phyloP scores from a whole-genome alignment of 2,797 vertebrate species.

The Nyctalus aviator region DNA sequence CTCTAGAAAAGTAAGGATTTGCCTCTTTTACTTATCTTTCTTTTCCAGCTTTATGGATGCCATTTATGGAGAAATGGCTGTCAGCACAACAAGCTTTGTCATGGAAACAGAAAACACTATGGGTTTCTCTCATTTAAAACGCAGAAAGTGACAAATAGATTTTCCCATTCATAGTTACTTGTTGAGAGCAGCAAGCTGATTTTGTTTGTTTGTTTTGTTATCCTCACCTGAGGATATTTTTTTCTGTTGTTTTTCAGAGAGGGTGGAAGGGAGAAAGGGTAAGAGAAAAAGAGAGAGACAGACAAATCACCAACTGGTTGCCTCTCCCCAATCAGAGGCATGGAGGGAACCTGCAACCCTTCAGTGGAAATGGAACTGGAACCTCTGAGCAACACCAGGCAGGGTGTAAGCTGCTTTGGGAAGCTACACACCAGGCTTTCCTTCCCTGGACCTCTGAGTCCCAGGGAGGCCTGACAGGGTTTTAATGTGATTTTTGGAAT shows the following conservation, averaged over 20 bases:
- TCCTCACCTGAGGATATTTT: no score
- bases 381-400: no score
- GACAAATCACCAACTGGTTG: no score
- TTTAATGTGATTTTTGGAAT: conserved; percentile 70
- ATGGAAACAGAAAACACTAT: conserved; percentile 25
- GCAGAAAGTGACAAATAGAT: neutral
- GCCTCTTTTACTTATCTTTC: neutral
- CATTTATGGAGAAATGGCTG: neutral
- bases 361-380: no score
- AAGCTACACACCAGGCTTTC: neutral
- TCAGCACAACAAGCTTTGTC: neutral
- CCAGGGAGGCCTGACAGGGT: neutral
- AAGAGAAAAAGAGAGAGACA: no score
- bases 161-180: neutral
- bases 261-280: no score
- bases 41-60: neutral
- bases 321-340: no score
- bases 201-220: no score
- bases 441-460: conserved; percentile 20
- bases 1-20: neutral
- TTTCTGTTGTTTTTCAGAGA: no score
- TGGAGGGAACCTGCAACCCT: no score
- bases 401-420: neutral
- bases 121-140: conserved; percentile 5
- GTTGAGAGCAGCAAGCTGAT: neutral